phyloP scores from a whole-genome alignment of 1,140 invertebrate species.

The Oedothorax gibbosus region DNA sequence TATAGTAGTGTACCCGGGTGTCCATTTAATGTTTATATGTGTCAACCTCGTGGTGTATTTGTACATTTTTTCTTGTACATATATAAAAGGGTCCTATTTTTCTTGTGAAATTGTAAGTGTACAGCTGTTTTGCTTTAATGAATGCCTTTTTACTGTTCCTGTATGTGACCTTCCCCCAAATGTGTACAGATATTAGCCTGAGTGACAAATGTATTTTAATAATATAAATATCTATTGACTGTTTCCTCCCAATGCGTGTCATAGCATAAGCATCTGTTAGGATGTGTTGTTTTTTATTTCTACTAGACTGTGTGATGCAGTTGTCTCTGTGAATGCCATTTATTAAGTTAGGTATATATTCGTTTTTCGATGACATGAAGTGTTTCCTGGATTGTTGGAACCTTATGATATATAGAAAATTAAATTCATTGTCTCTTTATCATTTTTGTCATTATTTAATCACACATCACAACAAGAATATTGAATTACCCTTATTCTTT shows the following conservation, averaged over 20 bases:
- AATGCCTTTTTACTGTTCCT: slow-evolving; percentile 61
- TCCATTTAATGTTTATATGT: slow-evolving; percentile 62
- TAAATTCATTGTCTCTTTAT: slow-evolving; percentile 58
- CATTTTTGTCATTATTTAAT: not conserved
- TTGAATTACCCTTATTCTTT: too few species aligned
- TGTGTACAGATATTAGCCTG: slow-evolving; percentile 60
- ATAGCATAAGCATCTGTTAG: slow-evolving; percentile 28
- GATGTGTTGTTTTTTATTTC: slow-evolving; percentile 46
- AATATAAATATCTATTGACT: slow-evolving; percentile 56
- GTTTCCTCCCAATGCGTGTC: slow-evolving; percentile 44
- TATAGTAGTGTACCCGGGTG: slow-evolving; percentile 44
- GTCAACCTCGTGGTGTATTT: slow-evolving; percentile 57
- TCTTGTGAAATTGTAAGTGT: slow-evolving; percentile 59
- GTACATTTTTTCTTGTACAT: slow-evolving; percentile 58
- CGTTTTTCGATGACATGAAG: slow-evolving; percentile 47
- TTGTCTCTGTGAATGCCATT: slow-evolving; percentile 52
- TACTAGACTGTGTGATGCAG: slow-evolving; percentile 36
- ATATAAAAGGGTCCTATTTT: slow-evolving; percentile 61
- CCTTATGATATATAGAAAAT: slow-evolving; percentile 54
- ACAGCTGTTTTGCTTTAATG: slow-evolving; percentile 55
- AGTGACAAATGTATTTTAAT: slow-evolving; percentile 61
- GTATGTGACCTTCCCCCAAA: slow-evolving; percentile 47
- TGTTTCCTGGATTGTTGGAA: slow-evolving; percentile 61
- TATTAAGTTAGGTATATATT: slow-evolving; percentile 13
- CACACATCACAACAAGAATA: not conserved